Evolutionary conservation across 2,113 vertebrate genomes (phyloP).

Genomic region (Hipposideros armiger): DNA sequence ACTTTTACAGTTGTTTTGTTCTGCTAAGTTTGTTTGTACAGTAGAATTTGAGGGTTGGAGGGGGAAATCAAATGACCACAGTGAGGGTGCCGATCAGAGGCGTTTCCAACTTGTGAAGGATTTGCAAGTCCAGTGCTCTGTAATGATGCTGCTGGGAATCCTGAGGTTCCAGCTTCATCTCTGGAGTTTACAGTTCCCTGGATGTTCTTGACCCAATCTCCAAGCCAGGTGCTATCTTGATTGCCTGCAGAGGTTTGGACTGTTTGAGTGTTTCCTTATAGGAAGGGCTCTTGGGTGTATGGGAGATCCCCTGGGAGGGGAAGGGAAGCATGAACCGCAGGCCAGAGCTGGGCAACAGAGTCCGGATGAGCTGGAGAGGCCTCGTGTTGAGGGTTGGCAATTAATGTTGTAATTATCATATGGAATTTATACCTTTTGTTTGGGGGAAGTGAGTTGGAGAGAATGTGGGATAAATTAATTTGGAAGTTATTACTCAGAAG

Average conservation of each 20-base stretch:
- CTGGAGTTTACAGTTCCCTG: neutral
- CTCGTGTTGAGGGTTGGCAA: neutral
- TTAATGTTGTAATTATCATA: neutral
- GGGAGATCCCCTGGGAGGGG: neutral
- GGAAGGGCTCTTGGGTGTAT: neutral
- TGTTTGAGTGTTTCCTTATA: neutral
- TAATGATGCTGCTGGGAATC: neutral
- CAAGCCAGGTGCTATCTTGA: neutral
- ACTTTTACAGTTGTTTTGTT: neutral
- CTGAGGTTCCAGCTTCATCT: neutral
- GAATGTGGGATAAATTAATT: neutral
- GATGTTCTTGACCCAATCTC: neutral
- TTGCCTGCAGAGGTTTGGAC: neutral
- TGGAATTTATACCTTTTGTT: neutral
- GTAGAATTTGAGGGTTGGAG: neutral
- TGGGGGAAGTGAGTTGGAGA: neutral
- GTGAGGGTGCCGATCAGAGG: neutral
- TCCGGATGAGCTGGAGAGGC: neutral
- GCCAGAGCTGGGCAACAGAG: neutral
- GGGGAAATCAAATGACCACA: neutral
- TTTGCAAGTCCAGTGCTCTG: neutral
- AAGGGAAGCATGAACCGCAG: neutral
- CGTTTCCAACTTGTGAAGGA: neutral
- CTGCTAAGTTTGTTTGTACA: neutral
- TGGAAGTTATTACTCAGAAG: slow-evolving; percentile 1